Evolutionary conservation across 2,113 vertebrate species (phyloP), one percentile per base, ranked within the genome.

Genomic region (Geothlypis trichas): DNA sequence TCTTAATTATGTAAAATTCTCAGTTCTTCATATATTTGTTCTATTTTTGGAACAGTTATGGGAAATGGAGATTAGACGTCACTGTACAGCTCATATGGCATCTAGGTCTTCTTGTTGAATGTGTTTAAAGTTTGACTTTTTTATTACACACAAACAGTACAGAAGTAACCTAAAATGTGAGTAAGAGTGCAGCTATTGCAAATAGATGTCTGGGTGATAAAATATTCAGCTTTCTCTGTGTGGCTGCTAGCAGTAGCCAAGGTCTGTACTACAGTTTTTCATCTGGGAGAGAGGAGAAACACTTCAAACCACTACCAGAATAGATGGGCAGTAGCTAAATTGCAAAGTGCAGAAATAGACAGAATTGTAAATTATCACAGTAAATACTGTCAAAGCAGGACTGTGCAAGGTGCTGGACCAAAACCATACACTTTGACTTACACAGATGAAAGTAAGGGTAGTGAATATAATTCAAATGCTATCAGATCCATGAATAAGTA

Each of bases 291-390:
- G 81, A 85, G 67, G 55, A 92, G 81, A 93, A 93, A 55, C 71
- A 59, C 75, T 87, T 94, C 46, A 88, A 96, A 47, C 59, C 39
- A 13, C 72, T 66, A 85, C 67, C 82, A 90, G 93, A 91, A 80
- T 73, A 83, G 78, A 95, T 93, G 69, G 90, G 18, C 72, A 84
- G 84, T 27, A 94, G 92, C 90, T 93, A 94, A 95, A 96, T 96
- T 96, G 87, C 91, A 27, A 85, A 93, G 76, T 49, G 85, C 77
- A 95, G 68, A 77, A 95, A 88, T 67, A 77, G 95, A 92, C 90
- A 92, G 95, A 90, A 86, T 75, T 95, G 83, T 96, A 96, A 95
- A 94, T 97, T 91, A 90, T 80, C 87, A 52, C 55, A 57, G 82
- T 90, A 92, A 97, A 95, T 88, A 93, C 75, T 94, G 85, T 93